Base-by-base conservation (phyloP, 2,888 invertebrate species). In the Chrysomela aeneicollis region DNA sequence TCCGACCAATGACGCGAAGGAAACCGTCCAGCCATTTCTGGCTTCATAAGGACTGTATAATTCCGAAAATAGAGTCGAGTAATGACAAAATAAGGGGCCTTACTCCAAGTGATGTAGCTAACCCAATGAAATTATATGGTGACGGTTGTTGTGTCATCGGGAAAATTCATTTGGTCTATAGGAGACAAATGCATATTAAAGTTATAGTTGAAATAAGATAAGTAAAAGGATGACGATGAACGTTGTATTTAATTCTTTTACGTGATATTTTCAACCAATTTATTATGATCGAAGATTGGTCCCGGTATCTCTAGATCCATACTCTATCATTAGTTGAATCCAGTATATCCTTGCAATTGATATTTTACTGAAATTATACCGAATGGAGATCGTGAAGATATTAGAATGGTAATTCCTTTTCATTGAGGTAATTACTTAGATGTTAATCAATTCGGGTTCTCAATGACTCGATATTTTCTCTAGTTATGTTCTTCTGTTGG, bases 61-160 rank as follows among this genome's bases (percentile, higher is more conserved):
- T 82, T 79, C 77, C 79, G 79, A 79, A 80, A 77, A 80, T 82
- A 79, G 80, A 81, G 78, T 77, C 71, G 78, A 76, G 81, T 83
- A 83, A 83, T 82, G 81, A 82, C 82, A 80, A 83, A 83, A 82
- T 83, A 80, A 82, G 81, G 79, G 81, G 79, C 77, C 79, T 76
- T 77, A 73, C 73, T 78, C 73, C 74, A 75, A 79, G 76, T 81
- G 78, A 78, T 75, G 74, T 77, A 80, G 71, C 63, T 55, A 76
- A 37, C 76, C 78, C 78, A 61, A 32, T 35, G 52, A 17, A 54
- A 46, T 21, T 49, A 37, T 46, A 17, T 6, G 2, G 1, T 9
- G 17, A 8, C 9, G 0, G 19, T 59, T 21, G 49, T 35, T 35
- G 55, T 22, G 22, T 35, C 59, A 21, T 46, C 9, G 1, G 15